Conservation (phyloP, 2,888 invertebrate species). For the Tineola bisselliella region DNA sequence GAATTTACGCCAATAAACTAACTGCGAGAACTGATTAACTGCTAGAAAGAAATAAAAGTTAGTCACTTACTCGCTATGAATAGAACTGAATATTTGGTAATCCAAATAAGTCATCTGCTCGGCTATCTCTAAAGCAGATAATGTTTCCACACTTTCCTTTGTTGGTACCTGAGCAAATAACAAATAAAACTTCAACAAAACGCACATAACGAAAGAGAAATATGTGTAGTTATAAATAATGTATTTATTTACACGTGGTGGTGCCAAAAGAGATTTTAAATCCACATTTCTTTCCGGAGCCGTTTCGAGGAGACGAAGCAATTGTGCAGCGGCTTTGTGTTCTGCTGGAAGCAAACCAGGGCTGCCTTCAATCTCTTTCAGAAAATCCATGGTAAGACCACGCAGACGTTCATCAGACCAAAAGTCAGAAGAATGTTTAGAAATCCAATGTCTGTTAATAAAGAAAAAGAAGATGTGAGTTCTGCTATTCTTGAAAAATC, state of each 20-base stretch:
- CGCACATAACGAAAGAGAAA: too few relatives aligned
- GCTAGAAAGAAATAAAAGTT: neutral
- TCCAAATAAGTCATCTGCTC: slow-evolving; percentile 93
- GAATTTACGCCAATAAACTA: too few relatives aligned
- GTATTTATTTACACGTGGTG: slow-evolving; percentile 69
- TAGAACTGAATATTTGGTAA: slow-evolving; percentile 88
- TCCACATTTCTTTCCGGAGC: slow-evolving; percentile 78
- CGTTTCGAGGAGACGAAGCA: slow-evolving; percentile 79
- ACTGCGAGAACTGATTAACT: too few relatives aligned
- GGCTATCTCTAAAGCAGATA: slow-evolving; percentile 90
- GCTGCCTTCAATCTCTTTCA: slow-evolving; percentile 86
- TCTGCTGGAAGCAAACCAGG: slow-evolving; percentile 87
- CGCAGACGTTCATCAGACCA: slow-evolving; percentile 80
- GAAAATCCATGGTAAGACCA: slow-evolving; percentile 81
- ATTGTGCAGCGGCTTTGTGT: slow-evolving; percentile 87
- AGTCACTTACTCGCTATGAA: slow-evolving; percentile 85
- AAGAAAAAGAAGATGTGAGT: neutral
- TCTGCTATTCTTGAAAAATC: neutral
- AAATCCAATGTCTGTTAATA: slow-evolving; percentile 81
- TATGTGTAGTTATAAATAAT: too few relatives aligned
- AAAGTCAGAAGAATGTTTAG: slow-evolving; percentile 90
- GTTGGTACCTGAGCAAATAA: slow-evolving; percentile 69
- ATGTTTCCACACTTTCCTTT: slow-evolving; percentile 83
- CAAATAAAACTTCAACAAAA: slow-evolving; percentile 23
- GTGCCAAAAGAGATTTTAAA: slow-evolving; percentile 72